Evolutionary conservation across 1,140 invertebrate species (phyloP), one percentile per base, ranked within the genome.

Genomic region (Drosophila lacertosa): DNA sequence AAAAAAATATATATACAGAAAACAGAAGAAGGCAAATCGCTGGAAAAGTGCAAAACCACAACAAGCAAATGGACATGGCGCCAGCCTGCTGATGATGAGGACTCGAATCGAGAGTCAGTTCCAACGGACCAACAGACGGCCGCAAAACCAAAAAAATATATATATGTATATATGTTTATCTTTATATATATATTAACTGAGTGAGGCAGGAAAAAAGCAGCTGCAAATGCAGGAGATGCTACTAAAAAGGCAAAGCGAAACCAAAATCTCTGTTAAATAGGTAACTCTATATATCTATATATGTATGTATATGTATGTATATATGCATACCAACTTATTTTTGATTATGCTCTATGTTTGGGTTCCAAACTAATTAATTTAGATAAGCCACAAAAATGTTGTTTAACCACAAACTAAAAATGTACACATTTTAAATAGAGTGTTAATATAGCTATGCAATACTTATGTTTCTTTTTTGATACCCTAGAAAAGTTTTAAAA

Each of bases 31-130:
- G 2, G 22, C 4, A 35, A 57, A 70, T 22, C 47, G 42, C 24
- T 35, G 26, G 53, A 57, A 45, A 66, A 55, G 22, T 45, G 37
- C 20, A 64, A 58, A 66, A 51, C 62, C 54, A 53, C 53, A 53
- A 47, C 63, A 71, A 57, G 45, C 39, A 69, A 62, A 45, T 54
- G 48, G 18, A 54, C 39, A 16, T 22, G 29, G 26, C 50, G 33
- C 26, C 26, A 1, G n/a, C 24, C 13, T 13, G 15, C 53, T 16
- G 20, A n/a, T 37, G 32, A 32, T 11, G n/a, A 11, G 6, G 15
- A 33, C 9, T 33, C 18, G 63, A 70, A 50, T 24, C 20, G 6
- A 39, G 24, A 62, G 18, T 29, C n/a, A n/a, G 6, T 4, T 13
- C 3, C n/a, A 9, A 11, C n/a, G 4, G 4, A 10, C 10, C 24